phyloP scores from a whole-genome alignment of 1,140 invertebrate genomes.

The Kradibia gibbosae region DNA sequence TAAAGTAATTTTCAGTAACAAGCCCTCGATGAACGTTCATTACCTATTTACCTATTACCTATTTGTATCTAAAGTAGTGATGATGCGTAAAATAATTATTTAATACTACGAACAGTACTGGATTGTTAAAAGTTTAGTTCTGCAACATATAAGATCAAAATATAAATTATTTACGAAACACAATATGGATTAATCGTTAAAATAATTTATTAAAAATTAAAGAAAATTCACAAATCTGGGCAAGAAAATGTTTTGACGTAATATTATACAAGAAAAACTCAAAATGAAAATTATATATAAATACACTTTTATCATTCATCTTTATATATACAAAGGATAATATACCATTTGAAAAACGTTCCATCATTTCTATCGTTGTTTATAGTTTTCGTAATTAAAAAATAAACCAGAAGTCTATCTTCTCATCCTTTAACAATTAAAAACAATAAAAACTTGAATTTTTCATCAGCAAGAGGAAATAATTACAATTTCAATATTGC shows the following conservation, averaged over 20 bases:
- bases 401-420: conserved; percentile 28
- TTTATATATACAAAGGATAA: conserved; percentile 8
- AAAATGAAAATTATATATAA: conserved; percentile 21
- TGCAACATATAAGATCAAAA: background rate
- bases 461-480: conserved; percentile 38
- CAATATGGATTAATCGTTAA: background rate
- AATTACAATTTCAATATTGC: conserved; percentile 28
- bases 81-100: conserved; percentile 24
- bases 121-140: conserved; percentile 8
- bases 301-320: conserved; percentile 31
- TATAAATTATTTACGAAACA: background rate
- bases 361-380: background rate
- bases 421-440: background rate
- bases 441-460: conserved; percentile 31
- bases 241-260: background rate
- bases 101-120: background rate
- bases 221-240: conserved; percentile 8
- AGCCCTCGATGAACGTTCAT: too few relatives aligned
- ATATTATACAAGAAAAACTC: conserved; percentile 10
- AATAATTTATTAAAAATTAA: conserved; percentile 1
- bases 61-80: conserved; percentile 17
- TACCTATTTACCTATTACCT: too few relatives aligned
- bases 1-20: too few relatives aligned
- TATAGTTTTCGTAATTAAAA: conserved; percentile 30
- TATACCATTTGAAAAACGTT: conserved; percentile 15